Base-by-base conservation (phyloP, 2,797 vertebrate species). In the Allobates femoralis region DNA sequence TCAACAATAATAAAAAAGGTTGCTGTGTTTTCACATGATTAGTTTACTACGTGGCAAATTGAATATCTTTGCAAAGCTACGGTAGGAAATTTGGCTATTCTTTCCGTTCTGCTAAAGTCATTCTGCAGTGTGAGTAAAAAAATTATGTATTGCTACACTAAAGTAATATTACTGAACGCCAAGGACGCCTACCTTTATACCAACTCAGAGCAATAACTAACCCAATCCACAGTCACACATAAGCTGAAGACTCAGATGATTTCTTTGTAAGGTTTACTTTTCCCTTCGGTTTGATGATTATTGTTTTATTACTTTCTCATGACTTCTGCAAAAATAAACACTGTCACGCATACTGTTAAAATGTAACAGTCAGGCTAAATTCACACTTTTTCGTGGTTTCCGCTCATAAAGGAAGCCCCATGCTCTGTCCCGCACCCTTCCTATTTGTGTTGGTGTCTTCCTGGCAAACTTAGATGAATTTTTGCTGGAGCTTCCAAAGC, bases 51-150 rank as follows among this genome's bases (percentile, higher is more conserved):
- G 66, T 21, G 81, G 81, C 71, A 71, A 83, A 18, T 41, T 58
- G 67, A 71, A 41, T 46, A 74, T 50, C 41, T 74, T 15, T 74
- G 71, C 71, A 74, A 60, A 60, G 67, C 69, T 58, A 62, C 56
- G 15, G 53, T 73, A 74, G 81, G 81, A 83, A 83, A 83, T 56
- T 83, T 83, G 81, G 81, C 74, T 64, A 30, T 56, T 12, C 58
- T 60, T 74, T 32, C 34, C 50, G 21, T 58, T 83, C 81, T 75
- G 81, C 67, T 83, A 83, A 83, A 83, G 69, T 58, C 53, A 60
- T 83, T 74, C 7, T 50, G 50, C 55, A 30, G 67, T 19, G 30
- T 69, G 80, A 56, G 51, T 56, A 55, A 46, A 73, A 74, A 60
- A 26, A 21, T 64, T n/a, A n/a, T n/a, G 41, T 80, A 64, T 62